Base-by-base conservation (phyloP, 2,113 vertebrate genomes). In the Syngnathus typhle region DNA sequence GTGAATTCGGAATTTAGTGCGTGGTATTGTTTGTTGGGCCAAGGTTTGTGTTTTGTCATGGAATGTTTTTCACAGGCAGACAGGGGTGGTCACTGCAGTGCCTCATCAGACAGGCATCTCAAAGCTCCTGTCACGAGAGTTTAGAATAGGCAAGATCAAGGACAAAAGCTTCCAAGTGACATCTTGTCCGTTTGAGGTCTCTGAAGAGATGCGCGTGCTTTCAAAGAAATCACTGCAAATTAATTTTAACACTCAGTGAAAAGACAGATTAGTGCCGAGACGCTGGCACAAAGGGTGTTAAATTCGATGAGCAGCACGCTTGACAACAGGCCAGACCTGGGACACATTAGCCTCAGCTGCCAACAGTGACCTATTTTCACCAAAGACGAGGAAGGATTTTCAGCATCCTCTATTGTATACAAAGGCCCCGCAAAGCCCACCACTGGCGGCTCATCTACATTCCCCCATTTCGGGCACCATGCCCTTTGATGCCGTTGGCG, bases 221-320 rank as follows among this genome's bases (percentile, higher is more conserved):
- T 90, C 92, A 92, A 81, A 93, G 92, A 94, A 94, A 95, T 96
- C 91, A 92, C 87, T 82, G 78, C 86, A 81, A 94, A 95, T 94
- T 89, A 92, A 94, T 93, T 93, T 93, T 91, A 94, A 93, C 92
- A 92, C 88, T 92, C 90, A 84, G 84, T 95, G 93, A 96, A 98
- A 95, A 90, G 94, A 82, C n/a, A 93, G 92, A 96, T 96, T 96
- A 97, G 64, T 84, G 75, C 82, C 72, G 81, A 85, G 78, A 79
- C 71, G 92, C 79, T 77, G 84, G 78, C 80, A 94, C 94, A 96
- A 93, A 88, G 92, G 91, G 86, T 85, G 85, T 86, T 92, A 90
- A 79, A 90, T 89, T 84, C 71, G 75, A 66, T 62, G 52, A 88
- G 81, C 86, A 88, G 88, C 87, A 86, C 67, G 82, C 86, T 85